Base-by-base conservation (phyloP, 1,140 invertebrate species). In the Drosophila simulans region DNA sequence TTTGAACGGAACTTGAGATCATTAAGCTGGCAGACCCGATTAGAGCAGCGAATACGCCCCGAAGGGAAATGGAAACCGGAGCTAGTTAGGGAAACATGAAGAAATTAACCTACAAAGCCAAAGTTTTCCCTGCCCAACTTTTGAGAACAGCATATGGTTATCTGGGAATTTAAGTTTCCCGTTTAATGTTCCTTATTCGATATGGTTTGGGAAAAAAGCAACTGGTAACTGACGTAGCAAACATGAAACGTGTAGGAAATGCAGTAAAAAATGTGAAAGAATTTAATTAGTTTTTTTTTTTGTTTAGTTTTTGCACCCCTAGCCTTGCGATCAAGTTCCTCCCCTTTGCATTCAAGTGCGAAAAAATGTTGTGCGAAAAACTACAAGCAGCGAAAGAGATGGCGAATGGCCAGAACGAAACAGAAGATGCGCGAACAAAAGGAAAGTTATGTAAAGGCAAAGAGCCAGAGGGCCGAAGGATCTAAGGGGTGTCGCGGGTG, bases 371-470 rank as follows among this genome's bases (percentile, higher is more conserved):
- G 52, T 53, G 66, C 70, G 66, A 57, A 77, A 70, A 78, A 85
- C 68, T 59, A 64, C 58, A 37, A 46, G 25, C 49, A 66, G 52
- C 37, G 35, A 10, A 57, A 58, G 42, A 37, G 71, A 40, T 35
- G 49, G 55, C 20, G 13, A 52, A 17, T 52, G 27, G 31, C 49
- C 11, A 35, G 17, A 52, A 31, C 35, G 49, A 52, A 52, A 62
- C 12, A 59, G 58, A 69, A 71, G 58, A 75, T 58, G 70, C 22
- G 39, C 53, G 73, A 71, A 89, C 80, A 85, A 85, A 85, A 77
- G 73, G 43, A 86, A 81, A 63, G 60, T 68, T 63, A 53, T 71
- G 59, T 51, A 55, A 72, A 73, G 79, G 58, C 43, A 59, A 54
- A 27, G 12, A 31, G 51, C 22, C 53, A 35, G 11, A 35, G 75